Conservation (phyloP, 2,797 vertebrate species). For the Synaphobranchus kaupii region DNA sequence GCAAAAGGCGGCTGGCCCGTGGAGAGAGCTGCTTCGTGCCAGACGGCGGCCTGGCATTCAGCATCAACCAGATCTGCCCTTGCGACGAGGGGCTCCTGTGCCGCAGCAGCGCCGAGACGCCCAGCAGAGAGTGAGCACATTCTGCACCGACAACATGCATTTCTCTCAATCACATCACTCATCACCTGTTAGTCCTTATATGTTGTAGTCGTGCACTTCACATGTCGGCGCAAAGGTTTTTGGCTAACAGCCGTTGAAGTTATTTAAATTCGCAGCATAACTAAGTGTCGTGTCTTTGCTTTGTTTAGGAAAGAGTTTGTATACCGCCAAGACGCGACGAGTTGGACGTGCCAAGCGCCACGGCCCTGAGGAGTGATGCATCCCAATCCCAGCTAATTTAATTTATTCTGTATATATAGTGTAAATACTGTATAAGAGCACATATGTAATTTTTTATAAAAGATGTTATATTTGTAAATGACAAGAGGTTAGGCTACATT, state of each 20-base stretch:
- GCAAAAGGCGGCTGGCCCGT: slow-evolving; percentile 70
- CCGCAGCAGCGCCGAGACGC: slow-evolving; percentile 52
- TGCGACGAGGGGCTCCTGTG: slow-evolving; percentile 82
- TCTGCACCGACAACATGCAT: background rate
- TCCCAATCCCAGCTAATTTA: slow-evolving; percentile 28
- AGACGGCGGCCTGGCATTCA: slow-evolving; percentile 82
- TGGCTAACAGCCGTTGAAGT: too few relatives aligned
- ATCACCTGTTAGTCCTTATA: background rate
- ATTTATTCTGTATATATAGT: slow-evolving; percentile 66
- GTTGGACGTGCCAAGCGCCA: slow-evolving; percentile 73
- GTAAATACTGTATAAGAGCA: slow-evolving; percentile 52
- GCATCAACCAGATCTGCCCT: slow-evolving; percentile 85
- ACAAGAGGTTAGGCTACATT: background rate
- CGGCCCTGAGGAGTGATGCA: slow-evolving; percentile 51
- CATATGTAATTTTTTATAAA: slow-evolving; percentile 47
- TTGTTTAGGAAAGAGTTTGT: slow-evolving; percentile 69
- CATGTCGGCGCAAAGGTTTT: background rate
- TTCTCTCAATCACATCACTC: too few relatives aligned
- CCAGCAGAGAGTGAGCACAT: slow-evolving; percentile 72
- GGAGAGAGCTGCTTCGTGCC: slow-evolving; percentile 79
- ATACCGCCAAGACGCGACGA: slow-evolving; percentile 62
- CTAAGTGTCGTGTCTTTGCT: background rate
- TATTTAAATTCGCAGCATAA: background rate
- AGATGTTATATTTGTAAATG: slow-evolving; percentile 17
- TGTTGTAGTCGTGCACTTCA: background rate